phyloP scores from a whole-genome alignment of 2,113 vertebrate species.

The Phoenicopterus ruber region DNA sequence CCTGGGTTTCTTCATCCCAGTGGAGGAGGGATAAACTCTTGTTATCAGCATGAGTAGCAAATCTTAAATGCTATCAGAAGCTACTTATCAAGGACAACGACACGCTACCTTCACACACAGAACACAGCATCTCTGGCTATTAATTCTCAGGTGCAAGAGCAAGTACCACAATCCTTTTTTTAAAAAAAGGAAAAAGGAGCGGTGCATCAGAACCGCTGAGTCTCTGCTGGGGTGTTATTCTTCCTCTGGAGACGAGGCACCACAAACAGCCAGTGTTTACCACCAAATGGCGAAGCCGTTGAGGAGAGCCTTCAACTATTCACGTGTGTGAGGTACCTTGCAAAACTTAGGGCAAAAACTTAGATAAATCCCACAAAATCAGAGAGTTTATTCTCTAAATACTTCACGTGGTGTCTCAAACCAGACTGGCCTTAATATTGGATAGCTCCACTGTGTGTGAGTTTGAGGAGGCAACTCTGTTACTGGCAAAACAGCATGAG shows the following conservation, averaged over 20 bases:
- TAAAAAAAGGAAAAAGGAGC: not conserved
- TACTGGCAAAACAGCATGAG: not conserved
- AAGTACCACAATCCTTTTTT: not conserved
- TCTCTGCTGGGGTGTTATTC: not conserved
- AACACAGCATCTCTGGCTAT: not conserved
- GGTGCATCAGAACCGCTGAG: not conserved
- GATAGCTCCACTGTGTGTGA: rapidly evolving
- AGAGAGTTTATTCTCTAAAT: no score
- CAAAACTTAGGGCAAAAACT: not conserved
- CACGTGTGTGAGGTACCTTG: not conserved
- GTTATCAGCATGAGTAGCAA: not conserved
- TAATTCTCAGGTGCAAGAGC: not conserved
- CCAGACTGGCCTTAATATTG: not conserved
- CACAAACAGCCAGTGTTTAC: not conserved
- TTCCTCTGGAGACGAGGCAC: not conserved
- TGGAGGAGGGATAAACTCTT: not conserved
- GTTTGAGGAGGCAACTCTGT: not conserved
- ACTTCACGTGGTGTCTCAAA: not conserved
- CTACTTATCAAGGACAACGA: not conserved
- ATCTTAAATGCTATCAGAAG: not conserved
- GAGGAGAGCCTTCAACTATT: not conserved
- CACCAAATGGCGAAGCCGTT: not conserved
- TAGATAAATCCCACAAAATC: no score
- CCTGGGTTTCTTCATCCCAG: not conserved
- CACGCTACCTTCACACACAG: not conserved